These are phyloP conservation scores for Clarias fuscus DNA, from an alignment of 2,797 vertebrate genomes.

Conservation along the genomic window DNA sequence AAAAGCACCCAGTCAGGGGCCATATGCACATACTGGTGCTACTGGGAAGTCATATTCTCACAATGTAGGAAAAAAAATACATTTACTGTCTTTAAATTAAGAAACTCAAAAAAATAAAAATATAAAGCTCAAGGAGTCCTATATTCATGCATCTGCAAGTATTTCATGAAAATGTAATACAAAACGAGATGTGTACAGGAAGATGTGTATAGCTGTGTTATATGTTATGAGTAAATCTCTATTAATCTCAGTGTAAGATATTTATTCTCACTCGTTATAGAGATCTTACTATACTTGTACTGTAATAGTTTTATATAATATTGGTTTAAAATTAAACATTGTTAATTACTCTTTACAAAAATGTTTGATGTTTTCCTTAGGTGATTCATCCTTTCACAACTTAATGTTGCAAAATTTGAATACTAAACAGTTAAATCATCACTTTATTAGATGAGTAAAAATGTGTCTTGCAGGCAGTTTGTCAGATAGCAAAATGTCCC, in stretches of 20 bases:
- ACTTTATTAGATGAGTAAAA: not conserved
- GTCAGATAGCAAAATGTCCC: constrained; percentile 64
- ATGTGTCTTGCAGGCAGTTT: constrained; percentile 60
- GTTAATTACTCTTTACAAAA: not conserved
- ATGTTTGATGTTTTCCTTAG: not conserved
- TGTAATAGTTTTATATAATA: not conserved
- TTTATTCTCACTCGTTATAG: not conserved
- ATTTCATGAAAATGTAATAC: not conserved
- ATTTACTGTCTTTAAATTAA: no score
- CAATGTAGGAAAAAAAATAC: not conserved
- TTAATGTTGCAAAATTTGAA: not conserved
- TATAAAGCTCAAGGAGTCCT: not conserved
- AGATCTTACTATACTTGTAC: not conserved
- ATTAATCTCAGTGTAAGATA: not conserved
- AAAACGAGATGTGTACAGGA: no score
- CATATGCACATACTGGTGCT: constrained; percentile 64
- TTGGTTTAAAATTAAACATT: not conserved
- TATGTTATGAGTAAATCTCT: not conserved
- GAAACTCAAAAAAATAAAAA: no score
- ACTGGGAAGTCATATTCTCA: constrained; percentile 7
- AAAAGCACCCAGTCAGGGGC: constrained; percentile 56
- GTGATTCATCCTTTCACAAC: not conserved
- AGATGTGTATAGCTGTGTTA: not conserved
- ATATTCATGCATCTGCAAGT: not conserved
- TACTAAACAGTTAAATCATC: not conserved